A percentile compares a stretch with the other conserved stretches of the same genome.
phyloP scores from a whole-genome alignment of 92 coral and sea anemone species.

The Montipora capitata region DNA sequence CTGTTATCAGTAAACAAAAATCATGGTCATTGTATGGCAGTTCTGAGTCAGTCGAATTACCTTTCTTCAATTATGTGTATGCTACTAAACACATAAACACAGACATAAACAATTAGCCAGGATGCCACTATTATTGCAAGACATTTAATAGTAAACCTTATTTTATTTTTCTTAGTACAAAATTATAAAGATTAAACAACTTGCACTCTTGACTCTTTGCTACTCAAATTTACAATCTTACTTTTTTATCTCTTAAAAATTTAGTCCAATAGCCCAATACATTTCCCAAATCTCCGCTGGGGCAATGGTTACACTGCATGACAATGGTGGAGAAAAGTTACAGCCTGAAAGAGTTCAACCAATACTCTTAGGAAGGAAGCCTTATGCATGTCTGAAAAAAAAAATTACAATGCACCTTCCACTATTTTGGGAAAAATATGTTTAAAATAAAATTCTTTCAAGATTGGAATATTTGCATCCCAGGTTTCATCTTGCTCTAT shows the following conservation, averaged over 20 bases:
- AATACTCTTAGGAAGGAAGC: background rate
- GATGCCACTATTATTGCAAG: conserved; percentile 3
- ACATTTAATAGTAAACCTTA: background rate
- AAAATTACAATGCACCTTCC: conserved; percentile 53
- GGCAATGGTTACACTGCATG: background rate
- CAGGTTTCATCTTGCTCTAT: conserved; percentile 58
- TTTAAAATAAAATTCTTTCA: conserved; percentile 48
- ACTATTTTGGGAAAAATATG: conserved; percentile 61
- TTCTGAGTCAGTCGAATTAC: background rate
- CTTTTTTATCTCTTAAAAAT: no score
- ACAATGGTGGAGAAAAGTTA: background rate
- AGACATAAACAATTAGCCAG: background rate
- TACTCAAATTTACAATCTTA: background rate
- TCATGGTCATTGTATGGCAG: background rate
- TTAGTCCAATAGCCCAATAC: background rate
- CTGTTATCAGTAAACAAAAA: background rate
- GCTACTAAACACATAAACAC: background rate
- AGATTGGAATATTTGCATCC: conserved; percentile 33
- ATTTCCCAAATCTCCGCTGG: conserved; percentile 1
- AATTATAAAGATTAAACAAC: background rate
- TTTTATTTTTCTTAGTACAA: background rate
- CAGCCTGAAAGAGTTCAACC: conserved; percentile 1
- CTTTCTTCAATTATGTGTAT: background rate
- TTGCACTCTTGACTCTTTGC: conserved; percentile 1
- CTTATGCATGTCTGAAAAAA: conserved; percentile 1